Base-by-base conservation (phyloP, 2,113 vertebrate species). In the Theropithecus gelada region DNA sequence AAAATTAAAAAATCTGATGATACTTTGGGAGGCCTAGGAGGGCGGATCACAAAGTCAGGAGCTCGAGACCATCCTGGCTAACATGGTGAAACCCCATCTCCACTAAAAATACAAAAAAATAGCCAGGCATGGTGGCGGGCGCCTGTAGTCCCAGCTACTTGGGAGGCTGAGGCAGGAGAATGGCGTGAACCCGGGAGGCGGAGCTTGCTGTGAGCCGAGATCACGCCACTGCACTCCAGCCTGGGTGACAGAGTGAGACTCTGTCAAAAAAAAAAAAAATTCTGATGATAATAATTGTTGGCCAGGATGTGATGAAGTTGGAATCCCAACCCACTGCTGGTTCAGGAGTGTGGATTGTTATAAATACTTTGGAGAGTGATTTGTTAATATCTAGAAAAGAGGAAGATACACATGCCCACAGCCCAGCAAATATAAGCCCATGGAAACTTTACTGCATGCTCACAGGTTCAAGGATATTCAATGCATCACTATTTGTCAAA, bases 181-280 rank as follows among this genome's bases (percentile, higher is more conserved):
- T 1, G 0, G 3, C 3, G 0, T 50, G 48, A 50, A 50, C 48
- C 48, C 3, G 13, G 3, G 48, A 50, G 48, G 48, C 1, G 0
- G 48, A 1, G 48, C 3, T 50, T 50, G 48, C 48, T 14, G 48
- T 50, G 48, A 50, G 48, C 48, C 0, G 3, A 50, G 48, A 50
- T 50, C 3, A 13, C 0, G 3, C 48, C 13, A 50, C 13, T 50
- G 48, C 48, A 50, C 48, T 50, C 48, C 48, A 50, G 48, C 48
- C 48, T 50, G 48, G 48, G 48, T 13, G 3, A 50, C 13, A 50
- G 48, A 50, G 48, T 3, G 13, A 50, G 13, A 50, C 48, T 50
- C 48, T 43, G 43, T 43, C 43, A 50, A 50, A 50, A 50, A 50
- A 48, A 48, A 48, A 48, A 20, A 55, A 40, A 96, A 52, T 10